Evolutionary conservation across 2,888 invertebrate genomes (phyloP).

Genomic region (Thysanoteuthis rhombus): DNA sequence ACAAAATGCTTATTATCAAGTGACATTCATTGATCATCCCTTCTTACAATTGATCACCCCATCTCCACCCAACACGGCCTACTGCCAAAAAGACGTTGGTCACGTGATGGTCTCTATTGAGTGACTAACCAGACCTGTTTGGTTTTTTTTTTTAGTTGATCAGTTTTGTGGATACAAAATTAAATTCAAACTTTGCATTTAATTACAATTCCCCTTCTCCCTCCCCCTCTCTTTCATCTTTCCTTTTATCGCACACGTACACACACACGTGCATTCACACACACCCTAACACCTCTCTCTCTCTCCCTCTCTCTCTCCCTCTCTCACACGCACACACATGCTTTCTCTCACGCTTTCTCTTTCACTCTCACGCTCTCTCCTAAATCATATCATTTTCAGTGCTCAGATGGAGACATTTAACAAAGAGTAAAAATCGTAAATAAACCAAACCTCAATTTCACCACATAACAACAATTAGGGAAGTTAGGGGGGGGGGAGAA

Average conservation of each 20-base stretch:
- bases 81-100: too few relatives aligned
- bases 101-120: too few relatives aligned
- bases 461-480: background rate
- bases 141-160: background rate
- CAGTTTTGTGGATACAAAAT: background rate
- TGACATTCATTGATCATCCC: too few relatives aligned
- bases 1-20: too few relatives aligned
- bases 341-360: too few relatives aligned
- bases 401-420: background rate
- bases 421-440: background rate
- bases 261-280: background rate
- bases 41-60: too few relatives aligned
- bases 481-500: background rate
- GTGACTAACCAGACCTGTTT: too few relatives aligned
- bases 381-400: background rate
- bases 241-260: background rate
- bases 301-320: too few relatives aligned
- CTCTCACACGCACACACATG: background rate
- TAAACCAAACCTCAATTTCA: background rate
- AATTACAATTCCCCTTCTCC: background rate
- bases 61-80: too few relatives aligned
- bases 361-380: background rate
- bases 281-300: background rate
- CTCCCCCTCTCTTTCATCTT: background rate
- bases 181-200: background rate